Evolutionary conservation across 1,140 invertebrate species (phyloP), one percentile per base, ranked within the genome.

Genomic region (Temnothorax nylanderi): DNA sequence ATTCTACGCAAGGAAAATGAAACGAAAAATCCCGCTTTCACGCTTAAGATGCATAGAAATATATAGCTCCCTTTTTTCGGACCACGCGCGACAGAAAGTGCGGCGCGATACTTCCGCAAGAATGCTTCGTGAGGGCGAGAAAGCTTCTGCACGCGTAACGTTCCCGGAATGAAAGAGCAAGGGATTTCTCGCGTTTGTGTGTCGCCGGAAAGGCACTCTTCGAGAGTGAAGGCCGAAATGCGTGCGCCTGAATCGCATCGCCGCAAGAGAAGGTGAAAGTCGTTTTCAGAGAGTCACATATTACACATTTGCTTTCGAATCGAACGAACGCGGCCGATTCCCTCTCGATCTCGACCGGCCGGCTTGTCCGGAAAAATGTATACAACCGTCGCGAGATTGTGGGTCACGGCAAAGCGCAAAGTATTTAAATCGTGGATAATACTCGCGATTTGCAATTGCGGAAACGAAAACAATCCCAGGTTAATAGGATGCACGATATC

Each of bases 261-360:
- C 21, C 21, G 13, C n/a, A 47, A 54, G 54, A 62, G 62, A 82
- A 89, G 80, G 89, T 90, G 89, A 90, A 90, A 90, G 89, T 90
- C 58, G 86, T 90, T 87, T 85, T 85, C 49, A 67, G 58, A 67
- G 60, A 85, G 21, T 65, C 74, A 41, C 58, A 37, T 78, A 47
- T 85, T 78, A 77, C 74, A 44, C 60, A 64, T 60, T 82, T 67
- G 54, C 80, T 82, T 71, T 72, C 80, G 54, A 74, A 82, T 72
- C 67, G 54, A 37, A 82, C 54, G 51, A 60, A 34, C 62, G 49
- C 47, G 21, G 64, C 47, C 62, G 64, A 56, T 69, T 71, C 64
- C 34, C 77, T 82, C 54, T 75, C 80, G 54, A 82, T 71, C 44
- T 16, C 41, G 26, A 82, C 54, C 26, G 41, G 80, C 54, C 26